Base-by-base conservation (phyloP, 2,113 vertebrate genomes). In the Sylvia atricapilla region DNA sequence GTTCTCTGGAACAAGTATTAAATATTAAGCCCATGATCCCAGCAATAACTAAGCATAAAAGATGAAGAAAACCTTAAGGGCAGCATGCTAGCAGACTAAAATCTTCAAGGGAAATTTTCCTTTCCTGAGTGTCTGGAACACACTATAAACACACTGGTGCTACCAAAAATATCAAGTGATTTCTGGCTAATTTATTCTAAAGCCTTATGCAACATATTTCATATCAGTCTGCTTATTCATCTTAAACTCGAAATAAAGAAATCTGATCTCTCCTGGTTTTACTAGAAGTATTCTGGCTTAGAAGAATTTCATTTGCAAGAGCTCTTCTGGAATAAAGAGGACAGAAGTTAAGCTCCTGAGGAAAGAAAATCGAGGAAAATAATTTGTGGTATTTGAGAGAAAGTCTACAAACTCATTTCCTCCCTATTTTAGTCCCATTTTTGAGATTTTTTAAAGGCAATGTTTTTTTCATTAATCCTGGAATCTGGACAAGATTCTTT, bases 81-180 rank as follows among this genome's bases (percentile, higher is more conserved):
- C 72, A 84, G 84, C 52, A 72, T 13, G 31, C 44, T 87, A 87
- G 60, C 73, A 83, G 63, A 88, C 69, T 84, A 28, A 79, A 89
- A 89, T 68, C 87, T 91, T 95, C 75, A 96, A 85, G 67, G 72
- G 83, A 92, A 73, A 74, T 91, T 74, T 74, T 91, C 89, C 77
- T 68, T 93, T 89, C 81, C 81, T 24, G 12, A 91, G 63, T 76
- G 84, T 91, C 93, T 95, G 91, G 81, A 95, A 94, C 63, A 86
- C 10, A 69, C 90, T 84, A 88, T 77, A 94, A 94, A 96, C 88
- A 92, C 72, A 63, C 23, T 78, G 43, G 63, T 90, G 76, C 91
- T 94, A 96, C 89, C 91, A 94, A 96, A 95, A 96, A 84, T 94
- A 96, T n/a, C 89, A 81, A 92, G 68, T 68, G 80, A 63, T 89